phyloP scores from a whole-genome alignment of 1,140 invertebrate species.

The Lasaia peninsularis region DNA sequence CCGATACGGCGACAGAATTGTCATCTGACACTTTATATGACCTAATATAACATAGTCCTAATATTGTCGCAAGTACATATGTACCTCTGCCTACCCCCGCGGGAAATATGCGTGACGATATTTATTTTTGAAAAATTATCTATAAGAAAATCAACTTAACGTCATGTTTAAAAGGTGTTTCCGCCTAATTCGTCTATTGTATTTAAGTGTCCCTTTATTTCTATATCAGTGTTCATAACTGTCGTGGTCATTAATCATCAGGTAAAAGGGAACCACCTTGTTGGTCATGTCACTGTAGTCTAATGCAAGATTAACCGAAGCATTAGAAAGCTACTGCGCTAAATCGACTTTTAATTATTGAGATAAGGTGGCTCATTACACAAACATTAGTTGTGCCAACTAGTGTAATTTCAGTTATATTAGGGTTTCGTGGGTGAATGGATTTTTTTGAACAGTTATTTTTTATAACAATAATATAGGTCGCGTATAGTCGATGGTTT shows the following conservation, averaged over 20 bases:
- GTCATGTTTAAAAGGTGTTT: too few species aligned
- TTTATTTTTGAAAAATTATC: too few species aligned
- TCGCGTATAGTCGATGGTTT: too few species aligned
- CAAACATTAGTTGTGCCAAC: constrained; percentile 60
- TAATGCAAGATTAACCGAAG: constrained; percentile 32
- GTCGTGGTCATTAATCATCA: constrained; percentile 54
- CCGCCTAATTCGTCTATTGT: too few species aligned
- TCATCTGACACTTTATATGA: too few species aligned
- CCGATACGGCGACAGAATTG: too few species aligned
- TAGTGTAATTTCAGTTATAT: constrained; percentile 43
- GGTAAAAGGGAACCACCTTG: constrained; percentile 52
- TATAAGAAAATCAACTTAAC: too few species aligned
- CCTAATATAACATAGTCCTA: too few species aligned
- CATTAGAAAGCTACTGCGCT: constrained; percentile 49
- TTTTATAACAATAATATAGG: too few species aligned
- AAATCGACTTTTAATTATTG: constrained; percentile 75
- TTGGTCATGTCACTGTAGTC: constrained; percentile 26
- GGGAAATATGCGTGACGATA: too few species aligned
- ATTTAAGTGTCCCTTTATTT: constrained; percentile 1
- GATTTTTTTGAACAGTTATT: background rate
- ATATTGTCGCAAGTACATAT: too few species aligned
- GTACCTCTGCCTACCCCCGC: too few species aligned
- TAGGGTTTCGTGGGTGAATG: constrained; percentile 28
- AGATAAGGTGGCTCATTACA: constrained; percentile 69
- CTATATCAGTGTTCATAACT: constrained; percentile 22